Evolutionary conservation across 2,113 vertebrate species (phyloP).

Genomic region (Danionella cerebrum): DNA sequence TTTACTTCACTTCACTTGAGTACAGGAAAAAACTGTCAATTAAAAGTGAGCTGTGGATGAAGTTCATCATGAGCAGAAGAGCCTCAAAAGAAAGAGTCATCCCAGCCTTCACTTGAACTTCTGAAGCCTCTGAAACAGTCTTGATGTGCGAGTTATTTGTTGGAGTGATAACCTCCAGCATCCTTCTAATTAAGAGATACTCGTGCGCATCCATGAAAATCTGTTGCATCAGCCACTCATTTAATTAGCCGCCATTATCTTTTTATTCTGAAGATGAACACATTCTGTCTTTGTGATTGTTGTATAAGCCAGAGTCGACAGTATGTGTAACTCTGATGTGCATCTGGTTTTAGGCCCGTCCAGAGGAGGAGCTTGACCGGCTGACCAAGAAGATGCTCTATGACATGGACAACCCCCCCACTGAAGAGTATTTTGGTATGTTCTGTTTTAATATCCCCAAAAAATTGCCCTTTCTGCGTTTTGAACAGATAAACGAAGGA

Average conservation of each 20-base stretch:
- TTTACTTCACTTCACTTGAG: not conserved
- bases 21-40: not conserved
- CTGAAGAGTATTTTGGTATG: constrained; percentile 92
- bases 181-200: not conserved
- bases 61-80: not conserved
- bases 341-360: constrained; percentile 62
- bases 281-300: not conserved
- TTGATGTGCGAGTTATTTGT: not conserved
- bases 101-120: not conserved
- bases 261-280: not conserved
- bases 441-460: not conserved
- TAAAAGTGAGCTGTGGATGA: not conserved
- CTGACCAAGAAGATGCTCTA: constrained; percentile 98
- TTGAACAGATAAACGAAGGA: not conserved
- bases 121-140: not conserved
- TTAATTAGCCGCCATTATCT: not conserved
- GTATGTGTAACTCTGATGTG: not conserved
- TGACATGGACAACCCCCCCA: constrained; percentile 94
- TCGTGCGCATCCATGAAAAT: not conserved
- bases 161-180: not conserved
- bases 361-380: constrained; percentile 92
- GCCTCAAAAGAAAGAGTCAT: not conserved
- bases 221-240: not conserved
- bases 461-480: not conserved
- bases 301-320: not conserved